Evolutionary conservation across 37 sponge, comb jelly and placozoan genomes (phyloP), one percentile per base, ranked within the genome.

Genomic region (Agelas oroides): DNA sequence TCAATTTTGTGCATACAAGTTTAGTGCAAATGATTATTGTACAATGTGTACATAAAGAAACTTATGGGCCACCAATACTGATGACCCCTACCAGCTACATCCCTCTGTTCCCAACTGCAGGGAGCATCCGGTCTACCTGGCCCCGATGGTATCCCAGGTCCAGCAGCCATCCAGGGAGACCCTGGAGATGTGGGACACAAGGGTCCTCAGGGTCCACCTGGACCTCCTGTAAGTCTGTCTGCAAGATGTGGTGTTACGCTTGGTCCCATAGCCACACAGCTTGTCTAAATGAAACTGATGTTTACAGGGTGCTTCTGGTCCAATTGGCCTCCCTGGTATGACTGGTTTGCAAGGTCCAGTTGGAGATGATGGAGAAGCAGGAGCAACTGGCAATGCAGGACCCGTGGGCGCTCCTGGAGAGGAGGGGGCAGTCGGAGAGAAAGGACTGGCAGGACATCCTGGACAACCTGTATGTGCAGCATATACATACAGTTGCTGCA

Each of bases 331-430:
- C 21, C 76, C 57, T 15, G 90, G 90, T 16, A 74, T 84, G 81
- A 73, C 40, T 37, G 90, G 90, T 56, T 38, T 53, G 13, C 19
- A 40, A 52, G 90, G 90, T n/a, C 62, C 59, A 11, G 58, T 27
- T 39, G 90, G 90, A 32, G 86, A 85, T 74, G 76, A 73, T 65
- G 90, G 90, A 75, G 84, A 83, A 55, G 85, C 85, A 24, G 90
- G 90, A 30, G 52, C 61, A 0, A 80, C 90, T 5, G 90, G 90
- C 5, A 75, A 75, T 14, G 75, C 80, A 52, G 90, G 90, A 23
- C 86, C 86, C 53, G 81, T 74, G 28, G 90, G 90, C 17, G 52
- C 27, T 40, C 53, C 81, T 14, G 90, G 90, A 59, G 86, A 76
- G 24, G 53, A 67, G 39, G 90, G 90, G 0, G 5, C 67, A 56